These are phyloP conservation scores for Nerophis ophidion DNA, from an alignment of 2,113 vertebrate genomes.

Conservation along the genomic window DNA sequence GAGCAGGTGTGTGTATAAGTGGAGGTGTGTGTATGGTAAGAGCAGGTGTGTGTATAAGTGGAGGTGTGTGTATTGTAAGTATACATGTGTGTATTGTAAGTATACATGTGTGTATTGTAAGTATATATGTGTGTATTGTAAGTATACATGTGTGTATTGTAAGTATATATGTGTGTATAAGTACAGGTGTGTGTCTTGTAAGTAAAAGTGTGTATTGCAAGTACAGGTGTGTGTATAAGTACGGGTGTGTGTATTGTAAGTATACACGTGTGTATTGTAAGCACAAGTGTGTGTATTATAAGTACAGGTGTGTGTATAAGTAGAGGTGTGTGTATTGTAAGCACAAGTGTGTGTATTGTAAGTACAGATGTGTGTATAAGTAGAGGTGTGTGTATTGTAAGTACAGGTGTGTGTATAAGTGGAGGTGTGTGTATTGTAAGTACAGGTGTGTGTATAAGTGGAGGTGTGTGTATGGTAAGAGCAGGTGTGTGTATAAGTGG, in stretches of 20 bases:
- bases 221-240: too few relatives aligned
- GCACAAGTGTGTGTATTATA: background rate
- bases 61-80: too few relatives aligned
- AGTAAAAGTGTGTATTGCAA: too few relatives aligned
- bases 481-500: background rate
- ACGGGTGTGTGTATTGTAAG: background rate
- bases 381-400: too few relatives aligned
- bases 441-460: background rate
- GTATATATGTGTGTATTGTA: background rate
- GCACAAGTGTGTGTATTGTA: background rate
- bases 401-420: background rate
- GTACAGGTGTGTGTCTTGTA: background rate
- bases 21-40: too few relatives aligned
- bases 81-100: too few relatives aligned
- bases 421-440: too few relatives aligned
- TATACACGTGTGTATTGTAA: background rate
- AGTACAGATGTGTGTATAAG: background rate
- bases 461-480: too few relatives aligned
- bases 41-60: too few relatives aligned
- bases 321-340: too few relatives aligned
- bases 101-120: background rate
- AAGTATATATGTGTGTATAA: background rate
- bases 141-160: background rate
- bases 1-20: too few relatives aligned
- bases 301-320: too few relatives aligned